Percentiles rank a stretch among this genome's conserved stretches.
Conservation (phyloP, 2,888 invertebrate genomes). For the Himalopsyche kuldschensis region DNA sequence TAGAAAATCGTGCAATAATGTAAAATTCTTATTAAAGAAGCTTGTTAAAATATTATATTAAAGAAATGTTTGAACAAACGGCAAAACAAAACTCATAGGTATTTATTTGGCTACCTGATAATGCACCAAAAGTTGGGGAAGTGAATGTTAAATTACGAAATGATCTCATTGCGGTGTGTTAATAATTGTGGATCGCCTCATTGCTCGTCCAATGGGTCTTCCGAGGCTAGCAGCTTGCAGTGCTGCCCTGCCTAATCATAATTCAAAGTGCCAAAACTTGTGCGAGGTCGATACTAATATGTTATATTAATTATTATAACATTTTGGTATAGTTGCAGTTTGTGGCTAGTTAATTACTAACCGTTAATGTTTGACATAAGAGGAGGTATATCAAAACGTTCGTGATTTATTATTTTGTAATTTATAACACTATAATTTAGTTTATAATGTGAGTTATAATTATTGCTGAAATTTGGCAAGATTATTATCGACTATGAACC, state of each 20-base stretch:
- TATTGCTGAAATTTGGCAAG: no score
- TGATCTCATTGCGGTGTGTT: not conserved
- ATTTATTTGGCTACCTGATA: no score
- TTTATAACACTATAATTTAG: not conserved
- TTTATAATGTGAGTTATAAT: no score
- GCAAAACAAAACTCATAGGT: no score
- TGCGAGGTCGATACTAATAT: not conserved
- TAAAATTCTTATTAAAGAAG: no score
- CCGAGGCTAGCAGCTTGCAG: not conserved
- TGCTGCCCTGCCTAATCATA: not conserved
- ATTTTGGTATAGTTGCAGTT: not conserved
- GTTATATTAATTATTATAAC: not conserved
- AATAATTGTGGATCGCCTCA: not conserved
- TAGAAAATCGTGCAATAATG: no score
- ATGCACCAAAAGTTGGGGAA: no score
- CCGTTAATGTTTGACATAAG: not conserved
- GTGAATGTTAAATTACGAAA: no score
- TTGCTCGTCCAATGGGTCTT: not conserved
- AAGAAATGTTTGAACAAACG: no score
- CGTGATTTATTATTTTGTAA: not conserved
- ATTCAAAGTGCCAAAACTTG: constrained; percentile 2
- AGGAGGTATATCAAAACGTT: not conserved
- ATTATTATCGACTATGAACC: not conserved
- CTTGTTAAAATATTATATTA: no score
- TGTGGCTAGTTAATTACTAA: not conserved